Base-by-base conservation (phyloP, 2,797 vertebrate species). In the Chrysocyon brachyurus region DNA sequence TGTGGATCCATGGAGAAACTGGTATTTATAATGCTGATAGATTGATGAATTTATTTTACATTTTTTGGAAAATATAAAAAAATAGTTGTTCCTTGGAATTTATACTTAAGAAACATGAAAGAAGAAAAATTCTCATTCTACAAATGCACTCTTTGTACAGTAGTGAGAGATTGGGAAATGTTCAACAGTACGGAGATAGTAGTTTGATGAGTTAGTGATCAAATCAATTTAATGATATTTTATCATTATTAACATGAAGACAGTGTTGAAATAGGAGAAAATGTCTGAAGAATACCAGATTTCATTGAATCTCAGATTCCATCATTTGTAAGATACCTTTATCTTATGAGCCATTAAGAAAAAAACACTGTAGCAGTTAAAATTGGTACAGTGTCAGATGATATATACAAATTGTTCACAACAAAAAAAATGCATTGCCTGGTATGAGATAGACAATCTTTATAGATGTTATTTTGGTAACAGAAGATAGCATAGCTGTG, bases 271-370 rank as follows among this genome's bases (percentile, higher is more conserved):
- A 64, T 78, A 56, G 28, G 36, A 36, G 40, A 83, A 70, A 59
- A 57, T 72, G 14, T 72, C 57, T 36, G 10, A 15, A 88, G 68
- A 94, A 77, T 87, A 64, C 46, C 49, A 7, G 90, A 84, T 88
- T 81, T 96, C 56, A 63, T 57, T 94, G 93, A 78, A 5, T 64
- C 46, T 89, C 63, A 75, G 88, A 88, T 70, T 96, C 28, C 22
- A 3, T 82, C 36, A 73, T 63, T 84, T 88, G 6, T 88, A 57
- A 83, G 68, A 52, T 64, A 57, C 6, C 24, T 86, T 93, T 86
- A 36, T 79, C 73, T 75, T 94, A 73, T 87, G 36, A 75, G 24
- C 21, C 72, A 72, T 79, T 21, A 66, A 85, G 64, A 90, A 82
- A 21, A 49, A 59, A 78, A 78, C 36, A 75, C 49, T 4, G 19